These are phyloP conservation scores for Burhinus bistriatus DNA, from an alignment of 2,113 vertebrate genomes.

Conservation along the genomic window DNA sequence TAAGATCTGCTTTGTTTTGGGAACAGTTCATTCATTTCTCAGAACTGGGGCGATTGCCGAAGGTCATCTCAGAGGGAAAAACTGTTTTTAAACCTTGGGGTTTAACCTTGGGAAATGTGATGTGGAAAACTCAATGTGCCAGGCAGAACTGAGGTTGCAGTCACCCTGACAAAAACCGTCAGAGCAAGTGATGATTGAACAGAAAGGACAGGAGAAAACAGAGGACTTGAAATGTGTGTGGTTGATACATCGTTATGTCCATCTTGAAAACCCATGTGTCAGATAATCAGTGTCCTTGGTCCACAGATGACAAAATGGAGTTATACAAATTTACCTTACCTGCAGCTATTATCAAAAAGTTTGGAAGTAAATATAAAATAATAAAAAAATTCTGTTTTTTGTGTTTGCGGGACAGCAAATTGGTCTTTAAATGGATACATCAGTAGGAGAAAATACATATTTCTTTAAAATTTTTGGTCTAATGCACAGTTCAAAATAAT, in stretches of 20 bases:
- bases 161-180: not conserved
- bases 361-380: not conserved
- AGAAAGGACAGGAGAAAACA: not conserved
- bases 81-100: conserved; percentile 19
- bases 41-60: not conserved
- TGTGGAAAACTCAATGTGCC: not conserved
- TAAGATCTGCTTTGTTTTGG: conserved; percentile 49
- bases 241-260: not conserved
- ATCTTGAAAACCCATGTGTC: not conserved
- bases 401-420: not conserved
- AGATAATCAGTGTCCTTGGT: not conserved
- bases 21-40: conserved; percentile 44
- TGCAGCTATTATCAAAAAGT: not conserved
- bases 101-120: conserved; percentile 8
- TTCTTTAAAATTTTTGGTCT: not conserved
- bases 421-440: not conserved
- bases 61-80: not conserved
- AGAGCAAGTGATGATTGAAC: not conserved
- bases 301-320: not conserved
- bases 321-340: not conserved
- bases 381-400: not conserved
- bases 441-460: rapidly evolving
- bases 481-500: not conserved
- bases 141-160: not conserved
- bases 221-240: not conserved